These are phyloP conservation scores for Rhorus exstirpatorius DNA, from an alignment of 2,888 invertebrate species.

Conservation along the genomic window DNA sequence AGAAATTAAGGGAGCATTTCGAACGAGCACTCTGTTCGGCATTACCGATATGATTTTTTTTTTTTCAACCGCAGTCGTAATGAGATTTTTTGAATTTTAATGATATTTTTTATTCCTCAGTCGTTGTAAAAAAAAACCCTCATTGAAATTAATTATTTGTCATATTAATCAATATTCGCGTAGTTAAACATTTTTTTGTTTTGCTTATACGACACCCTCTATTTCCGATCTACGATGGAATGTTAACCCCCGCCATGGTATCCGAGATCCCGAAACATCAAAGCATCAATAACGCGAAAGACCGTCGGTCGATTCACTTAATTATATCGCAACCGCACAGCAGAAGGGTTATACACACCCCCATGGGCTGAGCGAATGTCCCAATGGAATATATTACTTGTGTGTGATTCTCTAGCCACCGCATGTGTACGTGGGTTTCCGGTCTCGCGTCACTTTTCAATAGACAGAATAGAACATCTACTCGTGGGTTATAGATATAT, in stretches of 20 bases:
- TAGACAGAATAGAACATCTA: conserved; percentile 55
- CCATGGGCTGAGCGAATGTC: conserved; percentile 49
- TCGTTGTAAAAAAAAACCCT: too few species aligned
- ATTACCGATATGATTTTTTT: too few species aligned
- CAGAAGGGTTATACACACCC: conserved; percentile 10
- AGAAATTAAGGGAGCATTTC: too few species aligned
- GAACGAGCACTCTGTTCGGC: too few species aligned
- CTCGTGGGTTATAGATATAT: too few species aligned
- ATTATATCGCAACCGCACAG: conserved; percentile 75
- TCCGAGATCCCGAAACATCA: conserved; percentile 51
- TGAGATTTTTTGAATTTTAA: too few species aligned
- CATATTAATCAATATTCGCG: too few species aligned
- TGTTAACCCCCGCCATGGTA: background rate
- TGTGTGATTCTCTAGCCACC: conserved; percentile 52
- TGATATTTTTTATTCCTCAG: too few species aligned
- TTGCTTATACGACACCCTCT: too few species aligned
- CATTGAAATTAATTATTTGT: too few species aligned
- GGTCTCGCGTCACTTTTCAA: conserved; percentile 54
- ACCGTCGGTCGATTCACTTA: conserved; percentile 71
- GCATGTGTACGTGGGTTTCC: conserved; percentile 66
- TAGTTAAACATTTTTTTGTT: too few species aligned
- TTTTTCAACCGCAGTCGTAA: too few species aligned
- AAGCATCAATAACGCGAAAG: conserved; percentile 67
- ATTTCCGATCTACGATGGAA: conserved; percentile 9
- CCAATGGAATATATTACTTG: conserved; percentile 39